These are phyloP conservation scores for Potorous gilbertii DNA, from an alignment of 2,797 vertebrate genomes.

Conservation along the genomic window DNA sequence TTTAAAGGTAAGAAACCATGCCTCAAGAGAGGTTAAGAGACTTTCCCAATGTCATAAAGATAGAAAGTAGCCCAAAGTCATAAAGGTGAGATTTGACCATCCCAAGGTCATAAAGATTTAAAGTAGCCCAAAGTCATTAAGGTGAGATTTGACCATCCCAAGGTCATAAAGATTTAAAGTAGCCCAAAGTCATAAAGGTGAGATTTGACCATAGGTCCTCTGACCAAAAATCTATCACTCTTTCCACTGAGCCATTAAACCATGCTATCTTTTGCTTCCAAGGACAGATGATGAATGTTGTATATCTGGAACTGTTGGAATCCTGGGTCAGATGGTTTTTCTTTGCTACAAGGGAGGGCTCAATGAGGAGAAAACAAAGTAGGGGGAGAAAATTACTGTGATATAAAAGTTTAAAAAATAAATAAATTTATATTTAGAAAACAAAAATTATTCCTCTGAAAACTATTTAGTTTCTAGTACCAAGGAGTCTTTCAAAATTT, in stretches of 20 bases:
- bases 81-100: neutral
- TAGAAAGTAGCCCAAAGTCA: neutral
- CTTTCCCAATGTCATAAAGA: neutral
- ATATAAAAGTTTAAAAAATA: neutral
- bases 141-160: neutral
- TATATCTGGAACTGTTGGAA: neutral
- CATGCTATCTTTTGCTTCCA: neutral
- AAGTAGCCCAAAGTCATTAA: neutral
- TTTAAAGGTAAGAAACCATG: neutral
- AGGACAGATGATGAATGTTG: neutral
- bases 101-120: neutral
- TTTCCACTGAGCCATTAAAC: neutral
- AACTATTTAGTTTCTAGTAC: neutral
- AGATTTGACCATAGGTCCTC: neutral
- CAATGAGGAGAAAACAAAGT: too few relatives aligned
- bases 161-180: neutral
- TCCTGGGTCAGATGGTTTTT: too few relatives aligned
- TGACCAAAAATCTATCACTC: neutral
- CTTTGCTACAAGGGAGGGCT: neutral
- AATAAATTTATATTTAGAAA: neutral
- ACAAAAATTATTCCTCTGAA: neutral
- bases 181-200: neutral
- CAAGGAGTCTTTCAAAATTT: neutral
- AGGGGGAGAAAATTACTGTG: neutral
- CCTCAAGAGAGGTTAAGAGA: neutral